These are phyloP conservation scores for Agriopis aurantiaria DNA, from an alignment of 2,888 invertebrate species.

Conservation along the genomic window DNA sequence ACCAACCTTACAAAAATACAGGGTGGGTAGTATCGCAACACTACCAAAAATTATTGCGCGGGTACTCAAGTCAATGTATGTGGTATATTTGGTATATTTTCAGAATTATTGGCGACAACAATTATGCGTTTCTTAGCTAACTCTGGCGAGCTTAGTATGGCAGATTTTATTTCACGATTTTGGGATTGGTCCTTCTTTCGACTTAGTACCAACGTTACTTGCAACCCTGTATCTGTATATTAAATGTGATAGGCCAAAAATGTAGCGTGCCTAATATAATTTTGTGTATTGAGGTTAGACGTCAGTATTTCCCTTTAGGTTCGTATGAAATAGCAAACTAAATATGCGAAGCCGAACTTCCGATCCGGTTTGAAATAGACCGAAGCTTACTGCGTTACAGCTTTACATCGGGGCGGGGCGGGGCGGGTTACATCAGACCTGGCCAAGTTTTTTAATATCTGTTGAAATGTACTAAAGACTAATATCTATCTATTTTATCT, in stretches of 20 bases:
- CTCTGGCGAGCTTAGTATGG: no score
- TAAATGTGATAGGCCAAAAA: neutral
- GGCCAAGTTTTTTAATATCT: conserved; percentile 2
- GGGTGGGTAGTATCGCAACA: no score
- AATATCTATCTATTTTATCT: neutral
- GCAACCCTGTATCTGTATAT: neutral
- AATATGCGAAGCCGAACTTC: conserved; percentile 42
- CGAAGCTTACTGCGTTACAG: conserved; percentile 18
- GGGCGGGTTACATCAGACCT: conserved; percentile 20
- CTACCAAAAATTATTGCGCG: no score
- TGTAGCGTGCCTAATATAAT: neutral
- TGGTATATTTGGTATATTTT: no score
- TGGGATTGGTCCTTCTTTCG: no score
- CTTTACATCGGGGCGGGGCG: no score
- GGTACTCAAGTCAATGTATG: no score
- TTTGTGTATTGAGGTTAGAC: conserved; percentile 9
- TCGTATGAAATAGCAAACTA: conserved; percentile 38
- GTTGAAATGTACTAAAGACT: neutral
- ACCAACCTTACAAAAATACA: no score
- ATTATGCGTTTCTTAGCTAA: no score
- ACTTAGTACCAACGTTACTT: neutral
- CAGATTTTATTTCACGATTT: no score
- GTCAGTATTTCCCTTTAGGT: conserved; percentile 17
- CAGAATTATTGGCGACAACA: no score
- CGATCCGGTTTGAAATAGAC: conserved; percentile 41